Evolutionary conservation across 2,797 vertebrate genomes (phyloP).

Genomic region (Myripristis murdjan): DNA sequence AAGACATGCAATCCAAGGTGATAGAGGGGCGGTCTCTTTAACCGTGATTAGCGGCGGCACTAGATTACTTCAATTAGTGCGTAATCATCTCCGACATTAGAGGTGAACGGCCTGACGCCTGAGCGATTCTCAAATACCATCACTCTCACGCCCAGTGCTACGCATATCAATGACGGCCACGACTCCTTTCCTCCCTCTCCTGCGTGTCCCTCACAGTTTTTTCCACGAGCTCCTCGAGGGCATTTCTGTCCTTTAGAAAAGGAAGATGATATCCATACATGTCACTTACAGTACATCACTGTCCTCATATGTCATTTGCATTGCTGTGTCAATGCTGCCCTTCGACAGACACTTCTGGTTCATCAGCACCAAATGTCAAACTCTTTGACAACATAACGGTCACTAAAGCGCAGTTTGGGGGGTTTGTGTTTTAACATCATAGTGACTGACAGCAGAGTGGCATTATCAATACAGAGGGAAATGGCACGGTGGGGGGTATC

Average conservation of each 20-base stretch:
- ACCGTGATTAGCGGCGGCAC: constrained; percentile 72
- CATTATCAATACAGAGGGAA: constrained; percentile 53
- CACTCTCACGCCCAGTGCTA: constrained; percentile 44
- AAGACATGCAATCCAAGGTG: constrained; percentile 66
- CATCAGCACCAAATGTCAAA: constrained; percentile 80
- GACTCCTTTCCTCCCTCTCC: constrained; percentile 23
- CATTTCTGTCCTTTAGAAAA: constrained; percentile 72
- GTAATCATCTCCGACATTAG: constrained; percentile 81
- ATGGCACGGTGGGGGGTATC: constrained; percentile 16
- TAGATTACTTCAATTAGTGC: constrained; percentile 79
- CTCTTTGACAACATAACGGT: constrained; percentile 77
- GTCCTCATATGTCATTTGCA: constrained; percentile 69
- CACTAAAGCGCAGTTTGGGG: constrained; percentile 68
- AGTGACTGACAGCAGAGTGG: constrained; percentile 44
- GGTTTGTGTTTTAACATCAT: constrained; percentile 62
- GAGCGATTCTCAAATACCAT: constrained; percentile 79
- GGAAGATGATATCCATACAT: constrained; percentile 62
- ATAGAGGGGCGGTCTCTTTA: constrained; percentile 69
- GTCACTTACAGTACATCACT: constrained; percentile 78
- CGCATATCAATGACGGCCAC: constrained; percentile 58
- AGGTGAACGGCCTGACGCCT: constrained; percentile 77
- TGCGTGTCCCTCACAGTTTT: constrained; percentile 16
- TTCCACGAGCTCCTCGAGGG: constrained; percentile 63
- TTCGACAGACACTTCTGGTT: constrained; percentile 75
- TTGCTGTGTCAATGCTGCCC: constrained; percentile 69